A percentile compares a stretch with the other conserved stretches of the same genome.
Conservation (phyloP, 2,797 vertebrate genomes). For the Gouania willdenowi region DNA sequence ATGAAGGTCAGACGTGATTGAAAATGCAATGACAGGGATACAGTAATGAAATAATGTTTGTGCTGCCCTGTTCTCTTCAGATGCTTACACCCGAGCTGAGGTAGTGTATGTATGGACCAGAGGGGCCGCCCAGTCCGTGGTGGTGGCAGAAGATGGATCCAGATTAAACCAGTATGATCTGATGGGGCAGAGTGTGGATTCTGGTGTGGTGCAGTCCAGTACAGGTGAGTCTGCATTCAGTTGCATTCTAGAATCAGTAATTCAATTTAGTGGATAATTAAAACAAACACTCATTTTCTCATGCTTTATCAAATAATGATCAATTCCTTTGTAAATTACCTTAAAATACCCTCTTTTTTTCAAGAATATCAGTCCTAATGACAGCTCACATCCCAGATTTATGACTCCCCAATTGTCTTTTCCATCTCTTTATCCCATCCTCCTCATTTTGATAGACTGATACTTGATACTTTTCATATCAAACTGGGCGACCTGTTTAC, state of each 20-base stretch:
- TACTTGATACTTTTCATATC: conserved; percentile 43
- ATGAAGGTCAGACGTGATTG: background rate
- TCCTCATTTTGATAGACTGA: conserved; percentile 45
- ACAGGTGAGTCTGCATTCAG: conserved; percentile 80
- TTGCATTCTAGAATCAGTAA: too few relatives aligned
- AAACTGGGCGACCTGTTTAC: conserved; percentile 60
- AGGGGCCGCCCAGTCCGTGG: conserved; percentile 90
- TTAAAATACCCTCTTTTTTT: too few relatives aligned
- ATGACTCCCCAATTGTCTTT: conserved; percentile 43
- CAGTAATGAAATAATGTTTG: conserved; percentile 17
- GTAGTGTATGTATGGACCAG: conserved; percentile 96
- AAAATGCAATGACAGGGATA: conserved; percentile 6
- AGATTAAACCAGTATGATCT: conserved; percentile 96
- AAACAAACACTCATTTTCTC: too few relatives aligned
- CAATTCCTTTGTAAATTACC: too few relatives aligned
- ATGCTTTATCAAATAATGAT: too few relatives aligned
- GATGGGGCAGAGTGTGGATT: conserved; percentile 93
- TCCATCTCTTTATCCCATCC: conserved; percentile 15
- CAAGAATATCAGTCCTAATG: too few relatives aligned
- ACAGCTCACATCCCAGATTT: conserved; percentile 56
- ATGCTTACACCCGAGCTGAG: conserved; percentile 95
- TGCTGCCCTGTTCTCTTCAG: conserved; percentile 59
- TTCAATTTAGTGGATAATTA: too few relatives aligned
- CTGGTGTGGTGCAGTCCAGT: conserved; percentile 94
- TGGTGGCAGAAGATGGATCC: conserved; percentile 96